Evolutionary conservation across 1,140 invertebrate species (phyloP).

Genomic region (Ceratina japonica): DNA sequence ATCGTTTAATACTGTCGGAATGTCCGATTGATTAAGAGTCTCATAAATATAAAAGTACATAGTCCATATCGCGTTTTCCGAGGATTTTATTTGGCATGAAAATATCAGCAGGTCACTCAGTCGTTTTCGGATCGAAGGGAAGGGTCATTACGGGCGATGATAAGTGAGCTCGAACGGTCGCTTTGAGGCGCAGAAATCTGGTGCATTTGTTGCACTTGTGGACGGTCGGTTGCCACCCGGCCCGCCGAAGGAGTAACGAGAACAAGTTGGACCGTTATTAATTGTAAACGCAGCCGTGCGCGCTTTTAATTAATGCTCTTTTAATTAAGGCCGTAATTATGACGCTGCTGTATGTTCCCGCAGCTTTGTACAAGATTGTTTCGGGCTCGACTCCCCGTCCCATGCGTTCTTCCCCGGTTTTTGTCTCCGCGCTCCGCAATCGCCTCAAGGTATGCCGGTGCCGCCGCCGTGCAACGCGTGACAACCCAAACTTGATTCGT

Average conservation of each 20-base stretch:
- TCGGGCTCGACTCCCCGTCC: not conserved
- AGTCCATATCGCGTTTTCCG: too few species aligned
- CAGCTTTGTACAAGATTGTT: constrained; percentile 28
- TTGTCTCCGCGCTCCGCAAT: not conserved
- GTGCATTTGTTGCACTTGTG: constrained; percentile 18
- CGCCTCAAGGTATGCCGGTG: not conserved
- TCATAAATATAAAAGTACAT: too few species aligned
- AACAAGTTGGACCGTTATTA: constrained; percentile 68
- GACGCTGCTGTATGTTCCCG: constrained; percentile 26
- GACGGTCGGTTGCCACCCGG: constrained; percentile 22
- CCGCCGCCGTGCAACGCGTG: too few species aligned
- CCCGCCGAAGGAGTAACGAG: constrained; percentile 56
- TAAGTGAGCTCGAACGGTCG: too few species aligned
- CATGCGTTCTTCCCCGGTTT: not conserved
- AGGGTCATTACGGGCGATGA: too few species aligned
- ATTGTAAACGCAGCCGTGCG: constrained; percentile 52
- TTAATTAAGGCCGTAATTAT: constrained; percentile 67
- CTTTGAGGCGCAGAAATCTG: not conserved
- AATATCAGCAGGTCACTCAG: too few species aligned
- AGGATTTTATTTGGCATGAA: too few species aligned
- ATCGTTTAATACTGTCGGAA: too few species aligned
- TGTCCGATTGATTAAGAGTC: too few species aligned
- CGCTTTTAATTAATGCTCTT: constrained; percentile 66
- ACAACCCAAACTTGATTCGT: too few species aligned
- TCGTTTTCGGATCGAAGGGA: too few species aligned